Conservation (phyloP, 2,797 vertebrate genomes). For the Melanotaenia boesemani region DNA sequence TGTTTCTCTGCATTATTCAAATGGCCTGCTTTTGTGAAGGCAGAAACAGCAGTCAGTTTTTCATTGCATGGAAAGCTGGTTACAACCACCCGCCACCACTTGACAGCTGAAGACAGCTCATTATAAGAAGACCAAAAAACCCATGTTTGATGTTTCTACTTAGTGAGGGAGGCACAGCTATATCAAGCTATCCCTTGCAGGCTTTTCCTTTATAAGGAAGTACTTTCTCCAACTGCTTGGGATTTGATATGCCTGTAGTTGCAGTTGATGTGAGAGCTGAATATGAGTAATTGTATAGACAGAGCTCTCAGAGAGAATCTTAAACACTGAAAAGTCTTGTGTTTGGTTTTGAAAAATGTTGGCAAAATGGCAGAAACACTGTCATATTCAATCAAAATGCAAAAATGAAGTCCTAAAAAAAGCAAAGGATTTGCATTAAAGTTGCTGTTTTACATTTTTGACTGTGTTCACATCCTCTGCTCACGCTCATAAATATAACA, state of each 20-base stretch:
- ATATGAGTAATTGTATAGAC: constrained; percentile 76
- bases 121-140: constrained; percentile 82
- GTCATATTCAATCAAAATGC: constrained; percentile 38
- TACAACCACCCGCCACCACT: constrained; percentile 81
- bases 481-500: constrained; percentile 37
- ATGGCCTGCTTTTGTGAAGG: constrained; percentile 73
- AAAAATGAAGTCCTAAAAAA: constrained; percentile 28
- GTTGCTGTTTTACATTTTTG: constrained; percentile 34
- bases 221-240: constrained; percentile 76
- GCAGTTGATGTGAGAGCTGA: constrained; percentile 74
- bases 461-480: constrained; percentile 21
- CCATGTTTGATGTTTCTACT: constrained; percentile 85
- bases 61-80: constrained; percentile 78
- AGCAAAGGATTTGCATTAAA: constrained; percentile 53
- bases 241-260: constrained; percentile 80
- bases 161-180: constrained; percentile 81
- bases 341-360: constrained; percentile 57
- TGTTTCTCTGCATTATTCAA: constrained; percentile 80
- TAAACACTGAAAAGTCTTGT: constrained; percentile 49
- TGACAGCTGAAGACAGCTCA: constrained; percentile 85
- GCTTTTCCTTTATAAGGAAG: constrained; percentile 83
- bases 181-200: constrained; percentile 81
- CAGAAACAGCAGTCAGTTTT: constrained; percentile 76
- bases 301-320: constrained; percentile 55
- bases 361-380: constrained; percentile 30